Evolutionary conservation across 2,797 vertebrate species (phyloP), one percentile per base, ranked within the genome.

Genomic region (Amblyopsis hoosieri): DNA sequence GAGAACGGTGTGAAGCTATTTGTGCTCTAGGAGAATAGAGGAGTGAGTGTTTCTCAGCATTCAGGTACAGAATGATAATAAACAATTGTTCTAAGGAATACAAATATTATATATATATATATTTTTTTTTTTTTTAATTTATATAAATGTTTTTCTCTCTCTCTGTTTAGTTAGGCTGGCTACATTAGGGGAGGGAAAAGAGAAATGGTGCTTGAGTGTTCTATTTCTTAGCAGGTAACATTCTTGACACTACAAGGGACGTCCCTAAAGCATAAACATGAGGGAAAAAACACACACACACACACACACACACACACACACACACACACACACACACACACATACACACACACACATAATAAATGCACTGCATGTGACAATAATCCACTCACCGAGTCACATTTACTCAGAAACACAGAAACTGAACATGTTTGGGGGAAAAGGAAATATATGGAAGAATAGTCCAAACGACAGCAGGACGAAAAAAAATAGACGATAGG

Each of bases 201-300:
- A 13, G 49, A 68, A 17, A 56, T 47, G 1, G 12, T 58, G 86
- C 81, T 81, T 85, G 86, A 87, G 81, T 84, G 66, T 68, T 12
- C 65, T 87, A 83, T 78, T 74, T 82, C 82, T 88, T 83, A 82
- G 78, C 71, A 75, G 79, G 77, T 71, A 69, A 89, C 82, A 61
- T 80, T 81, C 73, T 67, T 68, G 69, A 75, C 17, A 65, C 70
- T 48, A 61, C 61, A 66, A 72, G 78, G 78, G 75, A 77, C 50
- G 75, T 85, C 74, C 69, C 74, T 0, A 61, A 15, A 69, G 77
- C 78, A 64, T 73, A 84, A 86, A 83, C 76, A 84, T 60, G 29
- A 48, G 69, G 62, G 19, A 1, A 3, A 23, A 19, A 1, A 19
- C 19, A 19, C 17, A 12, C 61, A 9, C 19, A 15, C 42, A 1